A percentile compares a stretch with the other conserved stretches of the same genome.
Conservation (phyloP, 1,140 invertebrate genomes). For the Drosophila teissieri region DNA sequence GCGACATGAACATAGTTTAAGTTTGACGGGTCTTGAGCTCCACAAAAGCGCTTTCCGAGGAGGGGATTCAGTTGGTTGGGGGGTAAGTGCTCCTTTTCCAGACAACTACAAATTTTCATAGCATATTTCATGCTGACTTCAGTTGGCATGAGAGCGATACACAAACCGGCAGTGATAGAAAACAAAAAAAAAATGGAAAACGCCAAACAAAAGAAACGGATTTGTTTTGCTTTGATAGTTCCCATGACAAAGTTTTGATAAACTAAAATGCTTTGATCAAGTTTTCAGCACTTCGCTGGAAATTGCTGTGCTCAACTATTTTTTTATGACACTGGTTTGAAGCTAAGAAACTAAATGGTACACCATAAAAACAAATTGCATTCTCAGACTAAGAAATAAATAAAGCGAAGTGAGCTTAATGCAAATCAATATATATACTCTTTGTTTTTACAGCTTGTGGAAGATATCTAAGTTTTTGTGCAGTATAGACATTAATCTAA, state of each 20-base stretch:
- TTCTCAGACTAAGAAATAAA: neutral
- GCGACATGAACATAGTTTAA: constrained; percentile 30
- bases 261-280: neutral
- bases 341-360: neutral
- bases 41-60: constrained; percentile 7
- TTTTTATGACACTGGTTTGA: neutral
- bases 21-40: constrained; percentile 11
- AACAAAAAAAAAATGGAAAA: constrained; percentile 4
- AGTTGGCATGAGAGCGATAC: neutral
- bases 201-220: constrained; percentile 10
- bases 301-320: constrained; percentile 10
- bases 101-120: constrained; percentile 23
- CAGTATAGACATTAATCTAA: constrained; percentile 1
- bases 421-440: neutral
- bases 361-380: neutral
- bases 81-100: constrained; percentile 16
- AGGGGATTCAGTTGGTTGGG: neutral
- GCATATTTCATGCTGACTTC: constrained; percentile 27
- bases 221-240: constrained; percentile 39
- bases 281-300: constrained; percentile 23
- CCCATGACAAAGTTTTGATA: constrained; percentile 20
- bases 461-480: neutral
- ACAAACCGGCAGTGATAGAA: neutral
- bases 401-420: neutral
- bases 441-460: neutral